Evolutionary conservation across 2,888 invertebrate species (phyloP), one percentile per base, ranked within the genome.

Genomic region (Drosophila suboccidentalis): DNA sequence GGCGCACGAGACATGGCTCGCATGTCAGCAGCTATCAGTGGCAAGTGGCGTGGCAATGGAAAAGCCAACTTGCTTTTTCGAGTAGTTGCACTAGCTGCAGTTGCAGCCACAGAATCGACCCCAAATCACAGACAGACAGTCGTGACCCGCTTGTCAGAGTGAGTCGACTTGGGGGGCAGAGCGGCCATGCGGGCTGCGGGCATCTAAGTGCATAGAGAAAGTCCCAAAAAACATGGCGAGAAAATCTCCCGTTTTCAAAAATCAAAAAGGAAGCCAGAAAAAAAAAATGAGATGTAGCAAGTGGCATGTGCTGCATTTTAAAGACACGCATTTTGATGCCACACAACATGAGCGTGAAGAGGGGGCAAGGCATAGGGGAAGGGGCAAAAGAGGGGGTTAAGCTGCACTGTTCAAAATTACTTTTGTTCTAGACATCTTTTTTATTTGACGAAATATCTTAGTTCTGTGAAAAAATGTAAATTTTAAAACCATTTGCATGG

Each of bases 41-140:
- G 41, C 34, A 43, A 38, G 44, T 54, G 47, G 29, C 4, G 34
- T 26, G 22, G 22, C 34, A 34, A 43, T n/a, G 4, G 13, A 11
- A 15, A 36, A 17, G 43, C 29, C 29, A 32, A 32, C 29, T 41
- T 54, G 32, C 17, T 19, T 44, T 44, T 43, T 49, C 17, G 41
- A 57, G 68, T 54, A 49, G 68, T 54, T 39, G 43, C 61, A 57
- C 64, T 54, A 49, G 68, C 50, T 39, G 43, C 61, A 57, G 60
- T 64, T 77, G 60, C 69, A 73, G 74, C 76, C 78, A 57, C 76
- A 76, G 53, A 69, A 59, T 69, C 78, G 78, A 78, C 78, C 76
- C 51, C 76, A 76, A 76, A 76, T 76, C 78, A 74, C 76, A 76
- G 76, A 66, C 69, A 62, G 49, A 50, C 72, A 51, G 62, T 69